phyloP scores from a whole-genome alignment of 2,797 vertebrate species.

The Clarias pachynema region DNA sequence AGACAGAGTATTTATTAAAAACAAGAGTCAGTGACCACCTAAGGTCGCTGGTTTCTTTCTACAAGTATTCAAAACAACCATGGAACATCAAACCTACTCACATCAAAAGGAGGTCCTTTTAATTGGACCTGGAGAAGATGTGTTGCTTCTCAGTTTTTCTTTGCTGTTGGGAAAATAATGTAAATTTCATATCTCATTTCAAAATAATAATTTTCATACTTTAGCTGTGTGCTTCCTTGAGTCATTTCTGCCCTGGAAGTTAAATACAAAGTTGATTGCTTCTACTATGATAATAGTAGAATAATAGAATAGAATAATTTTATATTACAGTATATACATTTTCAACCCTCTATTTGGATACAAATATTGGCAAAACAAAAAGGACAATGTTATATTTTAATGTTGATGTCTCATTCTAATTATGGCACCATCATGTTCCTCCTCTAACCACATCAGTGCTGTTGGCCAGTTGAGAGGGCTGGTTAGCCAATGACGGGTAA shows the following conservation, averaged over 20 bases:
- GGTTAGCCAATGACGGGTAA: conserved; percentile 97
- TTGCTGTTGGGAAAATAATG: background rate
- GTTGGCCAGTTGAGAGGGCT: conserved; percentile 84
- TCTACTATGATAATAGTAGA: background rate
- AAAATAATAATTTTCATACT: background rate
- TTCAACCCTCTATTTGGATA: background rate
- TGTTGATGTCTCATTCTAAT: background rate
- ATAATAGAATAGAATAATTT: background rate
- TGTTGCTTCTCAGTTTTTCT: background rate
- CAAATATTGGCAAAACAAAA: background rate
- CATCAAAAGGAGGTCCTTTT: background rate
- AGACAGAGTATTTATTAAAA: background rate
- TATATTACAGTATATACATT: background rate
- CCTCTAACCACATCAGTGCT: conserved; percentile 32
- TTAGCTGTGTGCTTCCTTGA: background rate
- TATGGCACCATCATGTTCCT: conserved; percentile 38
- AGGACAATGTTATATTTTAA: background rate
- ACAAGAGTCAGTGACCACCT: background rate
- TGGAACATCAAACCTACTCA: background rate
- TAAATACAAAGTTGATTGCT: background rate
- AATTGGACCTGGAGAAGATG: background rate
- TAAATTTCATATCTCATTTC: background rate
- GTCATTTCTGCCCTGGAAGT: background rate
- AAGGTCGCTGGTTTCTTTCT: background rate
- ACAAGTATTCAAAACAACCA: background rate